A percentile compares a stretch with the other conserved stretches of the same genome.
These are phyloP conservation scores for Ctenomys sociabilis DNA, from an alignment of 2,113 vertebrate species.

Conservation along the genomic window DNA sequence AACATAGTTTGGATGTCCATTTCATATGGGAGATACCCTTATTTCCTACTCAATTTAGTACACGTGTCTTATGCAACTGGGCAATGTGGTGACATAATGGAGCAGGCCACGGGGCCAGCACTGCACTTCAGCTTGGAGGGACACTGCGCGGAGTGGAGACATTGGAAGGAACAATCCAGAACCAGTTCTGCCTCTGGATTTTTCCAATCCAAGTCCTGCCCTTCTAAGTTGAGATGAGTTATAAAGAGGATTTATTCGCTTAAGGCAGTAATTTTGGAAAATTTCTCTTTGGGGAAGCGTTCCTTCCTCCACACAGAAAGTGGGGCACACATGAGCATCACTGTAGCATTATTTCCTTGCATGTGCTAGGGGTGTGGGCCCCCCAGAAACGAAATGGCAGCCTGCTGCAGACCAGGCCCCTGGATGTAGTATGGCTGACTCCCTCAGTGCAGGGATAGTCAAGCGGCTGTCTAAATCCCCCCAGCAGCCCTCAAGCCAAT, in stretches of 20 bases:
- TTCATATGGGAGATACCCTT: background rate
- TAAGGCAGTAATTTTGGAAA: background rate
- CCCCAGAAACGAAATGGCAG: rapidly evolving
- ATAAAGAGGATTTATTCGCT: background rate
- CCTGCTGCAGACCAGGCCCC: background rate
- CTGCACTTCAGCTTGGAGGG: rapidly evolving
- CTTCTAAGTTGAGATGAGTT: background rate
- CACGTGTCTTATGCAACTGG: background rate
- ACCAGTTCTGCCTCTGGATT: background rate
- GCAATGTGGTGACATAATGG: background rate
- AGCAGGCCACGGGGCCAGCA: no score
- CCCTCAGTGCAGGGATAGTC: background rate
- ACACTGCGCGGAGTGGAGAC: rapidly evolving
- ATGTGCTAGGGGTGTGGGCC: no score
- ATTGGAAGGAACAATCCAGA: background rate
- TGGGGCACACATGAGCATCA: no score
- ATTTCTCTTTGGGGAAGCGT: background rate
- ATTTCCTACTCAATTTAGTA: background rate
- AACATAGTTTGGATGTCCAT: background rate
- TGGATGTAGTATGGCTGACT: rapidly evolving
- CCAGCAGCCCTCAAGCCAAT: background rate
- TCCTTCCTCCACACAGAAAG: background rate
- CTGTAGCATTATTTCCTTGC: no score
- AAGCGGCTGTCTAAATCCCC: background rate
- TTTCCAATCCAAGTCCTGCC: background rate